Base-by-base conservation (phyloP, 2,888 invertebrate species). In the Meandrusa payeni region DNA sequence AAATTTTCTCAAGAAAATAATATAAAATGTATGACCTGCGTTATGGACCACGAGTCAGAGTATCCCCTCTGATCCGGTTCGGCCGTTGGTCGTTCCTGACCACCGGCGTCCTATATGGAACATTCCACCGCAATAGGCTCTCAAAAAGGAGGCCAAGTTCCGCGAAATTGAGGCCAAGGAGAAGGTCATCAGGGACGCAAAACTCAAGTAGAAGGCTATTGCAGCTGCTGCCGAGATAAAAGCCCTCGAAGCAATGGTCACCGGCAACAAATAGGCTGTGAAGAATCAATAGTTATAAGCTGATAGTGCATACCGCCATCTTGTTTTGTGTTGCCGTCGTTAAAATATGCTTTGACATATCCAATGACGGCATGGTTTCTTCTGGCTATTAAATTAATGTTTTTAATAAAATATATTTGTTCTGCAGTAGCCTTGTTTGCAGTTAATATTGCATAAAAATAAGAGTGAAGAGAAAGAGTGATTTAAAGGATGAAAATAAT, bases 1-100 rank as follows among this genome's bases (percentile, higher is more conserved):
- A n/a, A n/a, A n/a, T n/a, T n/a, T n/a, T n/a, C n/a, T n/a, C n/a
- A n/a, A n/a, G n/a, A n/a, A n/a, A n/a, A n/a, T n/a, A n/a, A n/a
- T n/a, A n/a, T n/a, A n/a, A n/a, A n/a, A n/a, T n/a, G n/a, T n/a
- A n/a, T n/a, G n/a, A n/a, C n/a, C n/a, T n/a, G n/a, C n/a, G n/a
- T n/a, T n/a, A n/a, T n/a, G n/a, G n/a, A n/a, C n/a, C n/a, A n/a
- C n/a, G n/a, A n/a, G n/a, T n/a, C n/a, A n/a, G n/a, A n/a, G n/a
- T n/a, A n/a, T n/a, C n/a, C n/a, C n/a, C n/a, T n/a, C n/a, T n/a
- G n/a, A n/a, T 88, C 3, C 74, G 95, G 94, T 94, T 95, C 64
- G 92, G 92, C 45, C 90, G 96, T 68, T 96, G 95, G 95, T 92
- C 93, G 41, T 89, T 95, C 63, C 89, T 96, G 2, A 69, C 90